phyloP scores from a whole-genome alignment of 2,888 invertebrate genomes.

The Drosophila pseudotalamancana region DNA sequence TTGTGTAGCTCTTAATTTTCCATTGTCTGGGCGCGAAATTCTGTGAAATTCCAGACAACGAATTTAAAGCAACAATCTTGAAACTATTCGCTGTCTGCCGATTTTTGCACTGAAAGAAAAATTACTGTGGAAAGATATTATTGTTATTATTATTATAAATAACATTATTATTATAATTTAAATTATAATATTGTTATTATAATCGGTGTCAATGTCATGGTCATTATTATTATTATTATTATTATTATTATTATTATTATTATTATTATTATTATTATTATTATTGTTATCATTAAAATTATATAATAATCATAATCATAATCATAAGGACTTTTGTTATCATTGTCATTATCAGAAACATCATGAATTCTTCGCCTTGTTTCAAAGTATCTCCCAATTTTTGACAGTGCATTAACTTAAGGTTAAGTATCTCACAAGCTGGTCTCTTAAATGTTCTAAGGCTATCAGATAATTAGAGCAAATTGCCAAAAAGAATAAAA shows the following conservation, averaged over 20 bases:
- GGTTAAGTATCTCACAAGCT: background rate
- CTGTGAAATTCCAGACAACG: conserved; percentile 49
- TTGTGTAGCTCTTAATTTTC: conserved; percentile 47
- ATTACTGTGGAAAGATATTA: background rate
- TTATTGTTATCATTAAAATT: too few species aligned
- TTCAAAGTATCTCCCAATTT: too few species aligned
- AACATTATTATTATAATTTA: background rate
- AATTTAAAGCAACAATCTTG: conserved; percentile 27
- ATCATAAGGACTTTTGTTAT: too few species aligned
- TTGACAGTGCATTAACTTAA: background rate
- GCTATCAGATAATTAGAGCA: conserved; percentile 31
- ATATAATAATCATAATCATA: too few species aligned
- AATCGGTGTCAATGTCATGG: too few species aligned
- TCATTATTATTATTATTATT: too few species aligned
- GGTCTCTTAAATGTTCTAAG: conserved; percentile 1
- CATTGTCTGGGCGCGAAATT: conserved; percentile 53
- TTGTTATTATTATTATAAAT: background rate
- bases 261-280: too few species aligned
- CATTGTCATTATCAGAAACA: too few species aligned
- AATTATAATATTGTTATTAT: background rate
- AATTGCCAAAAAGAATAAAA: conserved; percentile 13
- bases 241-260: too few species aligned
- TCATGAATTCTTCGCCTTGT: too few species aligned
- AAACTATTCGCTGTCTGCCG: conserved; percentile 21
- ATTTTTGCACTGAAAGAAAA: conserved; percentile 41